Percentiles rank a stretch among this genome's conserved stretches.
phyloP scores from a whole-genome alignment of 2,113 vertebrate species.

The Turdus rufiventris region DNA sequence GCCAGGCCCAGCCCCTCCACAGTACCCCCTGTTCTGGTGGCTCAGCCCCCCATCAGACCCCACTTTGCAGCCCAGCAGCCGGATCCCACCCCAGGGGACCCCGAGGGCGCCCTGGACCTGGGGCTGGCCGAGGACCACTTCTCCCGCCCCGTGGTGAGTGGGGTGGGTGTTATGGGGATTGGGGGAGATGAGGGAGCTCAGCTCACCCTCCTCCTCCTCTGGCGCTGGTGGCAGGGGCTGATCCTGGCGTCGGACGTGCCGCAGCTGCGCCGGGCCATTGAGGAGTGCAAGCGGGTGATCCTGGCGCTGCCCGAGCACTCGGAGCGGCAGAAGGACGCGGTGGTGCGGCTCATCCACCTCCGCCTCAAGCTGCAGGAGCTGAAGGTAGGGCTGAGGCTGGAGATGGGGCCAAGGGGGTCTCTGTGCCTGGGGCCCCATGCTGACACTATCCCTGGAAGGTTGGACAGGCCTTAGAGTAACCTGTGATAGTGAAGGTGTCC shows the following conservation, averaged over 20 bases:
- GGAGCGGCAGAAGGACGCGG: conserved; percentile 90
- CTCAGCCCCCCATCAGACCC: neutral
- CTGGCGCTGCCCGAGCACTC: conserved; percentile 92
- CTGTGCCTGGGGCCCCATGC: fast-evolving
- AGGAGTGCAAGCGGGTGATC: conserved; percentile 90
- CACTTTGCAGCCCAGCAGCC: conserved; percentile 68
- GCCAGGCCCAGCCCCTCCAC: too few relatives aligned
- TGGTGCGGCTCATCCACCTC: conserved; percentile 95
- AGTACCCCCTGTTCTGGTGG: too few relatives aligned
- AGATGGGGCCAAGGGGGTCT: fast-evolving
- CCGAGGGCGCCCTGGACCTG: conserved; percentile 80
- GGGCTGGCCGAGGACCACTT: conserved; percentile 94
- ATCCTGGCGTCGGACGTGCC: conserved; percentile 87
- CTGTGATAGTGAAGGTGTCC: neutral
- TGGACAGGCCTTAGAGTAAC: neutral
- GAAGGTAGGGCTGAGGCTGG: conserved; percentile 71
- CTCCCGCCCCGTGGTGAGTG: conserved; percentile 86
- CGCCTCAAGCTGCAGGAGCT: conserved; percentile 96
- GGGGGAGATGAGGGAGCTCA: fast-evolving
- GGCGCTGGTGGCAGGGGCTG: conserved; percentile 74
- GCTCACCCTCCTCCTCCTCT: neutral
- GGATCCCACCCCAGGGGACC: conserved; percentile 67
- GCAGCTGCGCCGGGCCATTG: conserved; percentile 88
- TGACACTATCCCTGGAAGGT: neutral
- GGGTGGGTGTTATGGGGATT: neutral